Conservation (phyloP, 2,113 vertebrate species). For the Mobula hypostoma region DNA sequence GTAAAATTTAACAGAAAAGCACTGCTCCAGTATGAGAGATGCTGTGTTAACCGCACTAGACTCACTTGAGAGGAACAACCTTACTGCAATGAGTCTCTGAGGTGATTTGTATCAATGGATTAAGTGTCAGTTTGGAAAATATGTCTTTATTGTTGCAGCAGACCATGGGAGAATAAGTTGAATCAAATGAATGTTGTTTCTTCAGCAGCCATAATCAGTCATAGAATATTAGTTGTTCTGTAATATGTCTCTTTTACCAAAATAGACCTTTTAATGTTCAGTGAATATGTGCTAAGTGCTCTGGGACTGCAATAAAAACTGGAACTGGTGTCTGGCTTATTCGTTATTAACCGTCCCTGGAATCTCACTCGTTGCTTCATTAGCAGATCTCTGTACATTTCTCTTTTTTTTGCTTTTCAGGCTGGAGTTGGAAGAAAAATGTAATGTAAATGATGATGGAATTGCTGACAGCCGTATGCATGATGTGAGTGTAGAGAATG, state of each 20-base stretch:
- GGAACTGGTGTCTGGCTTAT: neutral
- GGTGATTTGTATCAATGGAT: conserved; percentile 38
- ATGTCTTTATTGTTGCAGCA: conserved; percentile 19
- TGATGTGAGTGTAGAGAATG: neutral
- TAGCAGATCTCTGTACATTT: neutral
- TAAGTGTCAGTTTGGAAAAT: conserved; percentile 35
- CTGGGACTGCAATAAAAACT: neutral
- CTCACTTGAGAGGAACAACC: conserved; percentile 21
- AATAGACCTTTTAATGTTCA: neutral
- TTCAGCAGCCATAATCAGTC: conserved; percentile 23
- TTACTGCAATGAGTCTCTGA: conserved; percentile 22
- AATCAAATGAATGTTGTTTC: neutral
- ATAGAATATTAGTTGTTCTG: neutral
- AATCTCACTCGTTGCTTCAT: neutral
- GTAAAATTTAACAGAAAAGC: neutral
- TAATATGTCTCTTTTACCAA: neutral
- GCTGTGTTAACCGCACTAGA: neutral
- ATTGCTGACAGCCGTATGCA: neutral
- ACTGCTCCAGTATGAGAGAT: conserved; percentile 15
- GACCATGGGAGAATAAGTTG: neutral
- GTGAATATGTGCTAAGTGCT: neutral
- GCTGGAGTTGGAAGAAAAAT: neutral
- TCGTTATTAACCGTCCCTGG: neutral
- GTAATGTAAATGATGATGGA: neutral
- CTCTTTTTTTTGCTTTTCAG: neutral